Evolutionary conservation across 23 tunicate genomes (phyloP), one percentile per base, ranked within the genome.

Genomic region (Trididemnum clinides): DNA sequence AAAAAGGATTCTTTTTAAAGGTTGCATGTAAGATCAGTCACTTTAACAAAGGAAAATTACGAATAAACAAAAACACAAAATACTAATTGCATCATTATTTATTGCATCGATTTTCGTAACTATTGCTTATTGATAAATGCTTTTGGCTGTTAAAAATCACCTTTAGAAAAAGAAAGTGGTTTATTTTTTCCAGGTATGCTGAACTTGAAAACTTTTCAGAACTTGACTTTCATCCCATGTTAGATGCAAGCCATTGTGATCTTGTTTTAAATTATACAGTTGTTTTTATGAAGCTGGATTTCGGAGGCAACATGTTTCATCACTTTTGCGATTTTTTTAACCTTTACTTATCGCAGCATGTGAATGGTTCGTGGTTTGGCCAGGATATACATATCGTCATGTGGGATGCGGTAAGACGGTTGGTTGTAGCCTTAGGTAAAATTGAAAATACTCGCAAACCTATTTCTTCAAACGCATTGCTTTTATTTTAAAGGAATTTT

Each of bases 351-450:
- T 78, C 91, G 2, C 91, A 87, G 33, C 91, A 94, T 54, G 81
- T 89, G 28, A 89, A 94, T 64, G 73, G 64, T 27, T 89, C 94
- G 0, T 83, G 88, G 88, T 94, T 94, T 34, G 88, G 82, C 28
- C 71, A 59, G 22, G 88, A 94, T 39, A 73, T 81, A 1, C 91
- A 87, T 28, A 85, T 94, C 57, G 85, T 94, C 1, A 94, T 89
- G 94, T 94, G 98, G 98, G 98, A 94, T 50, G 86, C 98, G 50
- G 98, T 94, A 74, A 73, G 92, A n/a, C n/a, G n/a, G n/a, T n/a
- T n/a, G n/a, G n/a, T n/a, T n/a, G n/a, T n/a, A n/a, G n/a, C n/a
- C n/a, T n/a, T n/a, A n/a, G n/a, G n/a, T n/a, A n/a, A n/a, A n/a
- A n/a, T n/a, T n/a, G n/a, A n/a, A n/a, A n/a, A n/a, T n/a, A n/a